phyloP scores from a whole-genome alignment of 2,113 vertebrate species.

The Antechinus stuartii region DNA sequence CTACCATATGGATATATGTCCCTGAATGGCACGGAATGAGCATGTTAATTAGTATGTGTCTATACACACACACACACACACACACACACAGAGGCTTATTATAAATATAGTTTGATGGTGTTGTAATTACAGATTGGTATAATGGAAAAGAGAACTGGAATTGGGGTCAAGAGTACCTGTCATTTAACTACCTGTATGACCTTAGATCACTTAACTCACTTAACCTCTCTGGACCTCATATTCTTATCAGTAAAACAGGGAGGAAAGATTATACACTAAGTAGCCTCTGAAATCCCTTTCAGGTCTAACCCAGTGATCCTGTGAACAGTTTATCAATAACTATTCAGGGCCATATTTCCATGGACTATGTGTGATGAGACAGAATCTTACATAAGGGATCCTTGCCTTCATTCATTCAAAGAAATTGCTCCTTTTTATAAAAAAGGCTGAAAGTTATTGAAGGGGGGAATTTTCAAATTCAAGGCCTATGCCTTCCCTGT shows the following conservation, averaged over 20 bases:
- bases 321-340: neutral
- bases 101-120: neutral
- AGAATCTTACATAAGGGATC: neutral
- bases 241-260: neutral
- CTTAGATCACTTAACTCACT: neutral
- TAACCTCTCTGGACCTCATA: neutral
- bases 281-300: neutral
- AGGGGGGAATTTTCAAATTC: neutral
- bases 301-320: neutral
- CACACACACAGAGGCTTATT: neutral
- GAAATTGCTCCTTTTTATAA: neutral
- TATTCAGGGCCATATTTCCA: neutral
- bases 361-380: neutral
- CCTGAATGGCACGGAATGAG: neutral
- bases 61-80: neutral
- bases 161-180: neutral
- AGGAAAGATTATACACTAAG: neutral
- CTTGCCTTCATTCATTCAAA: neutral
- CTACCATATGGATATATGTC: constrained; percentile 6
- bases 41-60: neutral
- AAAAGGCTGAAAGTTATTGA: neutral
- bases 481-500: neutral
- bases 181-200: neutral
- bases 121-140: neutral
- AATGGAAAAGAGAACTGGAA: neutral